phyloP scores from a whole-genome alignment of 2,888 invertebrate genomes.

The Drosophila maculinotata region DNA sequence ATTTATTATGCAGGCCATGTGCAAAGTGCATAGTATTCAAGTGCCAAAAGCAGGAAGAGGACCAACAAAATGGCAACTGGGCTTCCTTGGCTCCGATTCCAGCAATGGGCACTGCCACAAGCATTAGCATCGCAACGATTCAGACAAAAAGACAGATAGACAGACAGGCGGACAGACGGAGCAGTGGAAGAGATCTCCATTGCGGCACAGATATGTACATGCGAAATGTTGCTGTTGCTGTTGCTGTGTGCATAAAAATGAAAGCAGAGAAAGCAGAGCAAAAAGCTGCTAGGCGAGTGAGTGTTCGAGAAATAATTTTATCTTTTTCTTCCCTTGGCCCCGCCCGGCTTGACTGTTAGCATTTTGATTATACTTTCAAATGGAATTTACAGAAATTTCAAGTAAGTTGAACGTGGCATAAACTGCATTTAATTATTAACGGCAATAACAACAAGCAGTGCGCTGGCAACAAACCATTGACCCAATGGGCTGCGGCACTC shows the following conservation, averaged over 20 bases:
- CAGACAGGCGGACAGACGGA: conserved; percentile 1
- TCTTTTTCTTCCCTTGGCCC: conserved; percentile 12
- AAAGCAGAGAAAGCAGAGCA: conserved; percentile 9
- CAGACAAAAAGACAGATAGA: conserved; percentile 25
- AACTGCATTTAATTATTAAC: conserved; percentile 77
- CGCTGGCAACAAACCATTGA: conserved; percentile 15
- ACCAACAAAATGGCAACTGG: conserved; percentile 21
- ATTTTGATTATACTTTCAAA: conserved; percentile 77
- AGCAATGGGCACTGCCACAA: conserved; percentile 41
- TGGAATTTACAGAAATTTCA: conserved; percentile 63
- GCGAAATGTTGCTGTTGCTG: not conserved
- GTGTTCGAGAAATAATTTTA: conserved; percentile 61
- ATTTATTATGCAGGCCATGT: conserved; percentile 78
- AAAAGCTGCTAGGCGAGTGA: conserved; percentile 14
- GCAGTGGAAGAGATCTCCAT: conserved; percentile 8
- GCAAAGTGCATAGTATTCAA: conserved; percentile 67
- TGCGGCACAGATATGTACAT: conserved; percentile 10
- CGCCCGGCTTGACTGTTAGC: conserved; percentile 41
- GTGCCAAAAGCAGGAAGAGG: conserved; percentile 26
- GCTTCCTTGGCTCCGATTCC: conserved; percentile 6
- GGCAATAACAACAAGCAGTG: conserved; percentile 29
- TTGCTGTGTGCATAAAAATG: conserved; percentile 11
- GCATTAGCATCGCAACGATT: conserved; percentile 65
- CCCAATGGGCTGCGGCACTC: conserved; percentile 11
- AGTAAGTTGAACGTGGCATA: conserved; percentile 57